A percentile compares a stretch with the other conserved stretches of the same genome.
These are phyloP conservation scores for Limonius californicus DNA, from an alignment of 1,140 invertebrate species.

Conservation along the genomic window DNA sequence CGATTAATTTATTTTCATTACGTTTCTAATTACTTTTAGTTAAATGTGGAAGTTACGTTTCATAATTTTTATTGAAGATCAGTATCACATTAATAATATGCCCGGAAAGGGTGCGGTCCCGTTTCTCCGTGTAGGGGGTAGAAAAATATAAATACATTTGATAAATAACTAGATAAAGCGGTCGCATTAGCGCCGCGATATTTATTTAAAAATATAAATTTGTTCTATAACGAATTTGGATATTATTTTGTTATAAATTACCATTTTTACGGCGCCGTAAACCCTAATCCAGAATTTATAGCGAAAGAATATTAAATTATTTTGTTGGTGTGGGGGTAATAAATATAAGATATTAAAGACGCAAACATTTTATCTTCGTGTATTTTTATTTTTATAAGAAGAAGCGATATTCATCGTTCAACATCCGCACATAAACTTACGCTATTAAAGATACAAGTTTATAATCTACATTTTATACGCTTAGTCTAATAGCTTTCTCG, in stretches of 20 bases:
- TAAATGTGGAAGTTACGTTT: constrained; percentile 7
- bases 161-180: constrained; percentile 31
- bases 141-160: constrained; percentile 27
- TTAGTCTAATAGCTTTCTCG: constrained; percentile 34
- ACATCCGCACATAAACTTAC: constrained; percentile 41
- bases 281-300: constrained; percentile 47
- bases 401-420: constrained; percentile 41
- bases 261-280: constrained; percentile 46
- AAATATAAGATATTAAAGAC: constrained; percentile 45
- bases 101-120: neutral
- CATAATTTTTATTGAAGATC: constrained; percentile 12
- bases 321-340: constrained; percentile 42
- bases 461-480: constrained; percentile 42
- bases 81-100: constrained; percentile 17
- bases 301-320: constrained; percentile 47
- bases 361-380: constrained; percentile 34
- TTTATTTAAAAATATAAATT: constrained; percentile 28
- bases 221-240: constrained; percentile 33
- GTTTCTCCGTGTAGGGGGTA: constrained; percentile 17
- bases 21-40: constrained; percentile 7
- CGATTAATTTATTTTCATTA: constrained; percentile 13
- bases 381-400: constrained; percentile 36
- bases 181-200: constrained; percentile 26
- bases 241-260: constrained; percentile 47
- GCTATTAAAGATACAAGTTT: constrained; percentile 46